Base-by-base conservation (phyloP, 1,140 invertebrate species). In the Drosophila yakuba region DNA sequence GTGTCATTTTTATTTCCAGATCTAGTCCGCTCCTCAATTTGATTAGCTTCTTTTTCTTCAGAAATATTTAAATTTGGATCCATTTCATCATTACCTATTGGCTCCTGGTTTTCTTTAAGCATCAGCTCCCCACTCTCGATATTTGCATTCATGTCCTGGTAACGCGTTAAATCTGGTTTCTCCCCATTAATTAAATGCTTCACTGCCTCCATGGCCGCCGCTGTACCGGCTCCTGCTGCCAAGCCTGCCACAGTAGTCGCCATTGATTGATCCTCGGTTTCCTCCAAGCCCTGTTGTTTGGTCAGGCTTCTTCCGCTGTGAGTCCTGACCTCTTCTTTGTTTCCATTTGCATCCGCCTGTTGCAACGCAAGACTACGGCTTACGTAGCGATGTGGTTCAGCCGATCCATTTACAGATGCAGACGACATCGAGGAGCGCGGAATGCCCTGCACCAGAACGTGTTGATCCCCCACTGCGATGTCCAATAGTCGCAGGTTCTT, bases 401-500 rank as follows among this genome's bases (percentile, higher is more conserved):
- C 51, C 0, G 74, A 66, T 6, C 79, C 66, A 3, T 75, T 73
- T 7, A 63, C 51, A 12, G 76, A 78, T 7, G 84, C 79, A 41
- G 84, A 86, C 0, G 82, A 41, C 6, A 75, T 76, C 2, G 90
- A 82, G 3, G 89, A 80, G 28, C 88, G 57, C 41, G 91, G 91
- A 6, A 92, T 74, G 6, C 91, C 91, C 60, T 91, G 91, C n/a
- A 92, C 91, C 15, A 92, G 60, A 6, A 92, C 79, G 35, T 92
- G 91, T 20, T 90, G 84, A 56, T 91, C 91, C 1, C 91, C 91
- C 2, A 92, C 90, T 7, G 90, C 90, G 4, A 92, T 91, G 47
- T 92, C 91, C 15, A 92, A 61, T 14, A 92, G 45, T 0, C 90
- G 78, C 6, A 92, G 67, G 60, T 91, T 91, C 54, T 91, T 92